Percentiles rank a stretch among this genome's conserved stretches.
These are phyloP conservation scores for Drosophila kanekoi DNA, from an alignment of 2,888 invertebrate species.

Conservation along the genomic window DNA sequence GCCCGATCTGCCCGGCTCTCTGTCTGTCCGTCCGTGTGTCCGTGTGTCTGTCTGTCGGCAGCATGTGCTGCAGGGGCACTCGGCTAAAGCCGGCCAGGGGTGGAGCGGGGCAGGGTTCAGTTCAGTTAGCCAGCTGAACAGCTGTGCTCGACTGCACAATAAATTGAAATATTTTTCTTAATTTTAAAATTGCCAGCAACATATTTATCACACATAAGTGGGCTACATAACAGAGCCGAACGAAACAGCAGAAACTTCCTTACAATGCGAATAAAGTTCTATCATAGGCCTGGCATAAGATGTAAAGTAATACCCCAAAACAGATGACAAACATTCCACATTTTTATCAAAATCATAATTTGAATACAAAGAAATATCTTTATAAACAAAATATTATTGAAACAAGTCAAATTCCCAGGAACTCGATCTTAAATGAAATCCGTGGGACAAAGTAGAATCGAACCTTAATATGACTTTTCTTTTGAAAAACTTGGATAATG, in stretches of 20 bases:
- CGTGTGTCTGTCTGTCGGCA: constrained; percentile 9
- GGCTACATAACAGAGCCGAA: constrained; percentile 13
- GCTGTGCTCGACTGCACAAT: constrained; percentile 48
- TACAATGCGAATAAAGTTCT: not conserved
- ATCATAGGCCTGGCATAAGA: not conserved
- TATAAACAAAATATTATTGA: not conserved
- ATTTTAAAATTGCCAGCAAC: constrained; percentile 71
- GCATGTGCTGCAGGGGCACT: constrained; percentile 14
- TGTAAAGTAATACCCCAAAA: not conserved
- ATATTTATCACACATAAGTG: constrained; percentile 66
- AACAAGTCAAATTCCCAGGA: too few species aligned
- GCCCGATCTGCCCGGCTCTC: constrained; percentile 11
- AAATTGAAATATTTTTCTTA: constrained; percentile 65
- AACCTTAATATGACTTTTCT: too few species aligned
- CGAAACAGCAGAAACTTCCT: not conserved
- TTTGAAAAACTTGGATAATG: too few species aligned
- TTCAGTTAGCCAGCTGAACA: constrained; percentile 51
- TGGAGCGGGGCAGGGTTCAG: not conserved
- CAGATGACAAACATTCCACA: too few species aligned
- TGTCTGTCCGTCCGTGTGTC: constrained; percentile 33
- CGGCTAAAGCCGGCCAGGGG: not conserved
- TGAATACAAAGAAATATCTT: not conserved
- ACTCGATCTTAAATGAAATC: too few species aligned
- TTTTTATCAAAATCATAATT: not conserved
- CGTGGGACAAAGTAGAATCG: too few species aligned